Base-by-base conservation (phyloP, 2,797 vertebrate species). In the Malacoctenus gilli region DNA sequence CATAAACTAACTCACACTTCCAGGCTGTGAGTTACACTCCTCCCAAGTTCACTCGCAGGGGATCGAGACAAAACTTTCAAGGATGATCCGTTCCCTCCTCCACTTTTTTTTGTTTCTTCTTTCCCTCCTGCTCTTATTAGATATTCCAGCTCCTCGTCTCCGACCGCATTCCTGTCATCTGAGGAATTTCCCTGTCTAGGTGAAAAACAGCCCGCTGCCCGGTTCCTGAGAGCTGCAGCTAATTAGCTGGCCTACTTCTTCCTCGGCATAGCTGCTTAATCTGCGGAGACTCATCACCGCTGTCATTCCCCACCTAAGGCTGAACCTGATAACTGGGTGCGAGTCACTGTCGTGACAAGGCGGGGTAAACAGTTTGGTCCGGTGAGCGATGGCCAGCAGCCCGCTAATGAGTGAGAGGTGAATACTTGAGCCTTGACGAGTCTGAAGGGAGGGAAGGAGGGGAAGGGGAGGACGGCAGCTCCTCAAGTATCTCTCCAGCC, bases 351-450 rank as follows among this genome's bases (percentile, higher is more conserved):
- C 75, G 54, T 82, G 85, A 85, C 84, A 84, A 79, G 53, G 30
- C 55, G 40, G 59, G 46, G 70, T 87, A 87, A 90, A 88, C 84
- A 88, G 70, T 66, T 72, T 60, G 54, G 56, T 57, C 47, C 58
- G 38, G 59, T 75, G 73, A 87, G 62, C 28, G 74, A 90, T 80
- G 72, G 77, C 36, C 63, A 72, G 61, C 80, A 52, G 51, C 54
- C n/a, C 18, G 53, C 83, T 90, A 90, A 90, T 87, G 85, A 90
- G 81, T 75, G 68, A 86, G 74, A 79, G 85, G 77, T 71, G 64
- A 88, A 88, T 83, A 68, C 70, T 75, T 65, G 52, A 86, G 68
- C 65, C 59, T 54, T 79, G 79, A 82, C 22, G 42, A 82, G 72
- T 64, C 62, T 59, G 57, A 67, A 48, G 66, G 73, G 38, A 68